phyloP scores from a whole-genome alignment of 2,797 vertebrate genomes.

The Danio kyathit region DNA sequence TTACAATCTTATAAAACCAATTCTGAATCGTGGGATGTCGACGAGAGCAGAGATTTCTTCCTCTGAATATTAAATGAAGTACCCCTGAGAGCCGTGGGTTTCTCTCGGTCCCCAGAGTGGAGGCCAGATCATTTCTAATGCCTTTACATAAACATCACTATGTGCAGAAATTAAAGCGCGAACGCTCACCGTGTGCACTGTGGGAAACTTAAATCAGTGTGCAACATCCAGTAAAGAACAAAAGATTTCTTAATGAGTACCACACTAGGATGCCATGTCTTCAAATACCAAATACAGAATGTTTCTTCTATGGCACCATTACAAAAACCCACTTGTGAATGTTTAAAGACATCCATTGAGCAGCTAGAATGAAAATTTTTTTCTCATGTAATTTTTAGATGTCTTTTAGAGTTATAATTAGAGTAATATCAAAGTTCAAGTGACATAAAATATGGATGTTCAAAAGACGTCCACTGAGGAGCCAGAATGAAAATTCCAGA shows the following conservation, averaged over 20 bases:
- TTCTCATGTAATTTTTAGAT: too few species aligned
- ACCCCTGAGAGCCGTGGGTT: constrained; percentile 24
- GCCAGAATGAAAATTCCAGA: too few species aligned
- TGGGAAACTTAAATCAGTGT: too few species aligned
- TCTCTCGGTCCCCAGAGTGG: constrained; percentile 1
- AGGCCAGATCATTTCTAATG: constrained; percentile 39
- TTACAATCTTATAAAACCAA: constrained; percentile 46
- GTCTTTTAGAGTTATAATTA: too few species aligned
- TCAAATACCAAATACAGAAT: too few species aligned
- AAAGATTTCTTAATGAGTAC: not conserved
- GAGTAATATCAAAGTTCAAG: too few species aligned
- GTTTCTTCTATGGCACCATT: too few species aligned
- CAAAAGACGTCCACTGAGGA: too few species aligned
- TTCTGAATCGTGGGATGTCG: not conserved
- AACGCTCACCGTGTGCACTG: not conserved
- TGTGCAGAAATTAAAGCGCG: constrained; percentile 30
- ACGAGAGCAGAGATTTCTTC: constrained; percentile 16
- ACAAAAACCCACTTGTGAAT: too few species aligned
- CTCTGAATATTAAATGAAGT: constrained; percentile 4
- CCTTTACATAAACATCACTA: constrained; percentile 38
- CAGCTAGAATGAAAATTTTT: too few species aligned
- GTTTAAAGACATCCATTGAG: too few species aligned
- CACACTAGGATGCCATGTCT: not conserved
- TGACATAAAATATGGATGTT: too few species aligned
- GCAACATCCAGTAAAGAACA: not conserved